A percentile compares a stretch with the other conserved stretches of the same genome.
Evolutionary conservation across 1,140 invertebrate species (phyloP).

Genomic region (Drosophila serrata): DNA sequence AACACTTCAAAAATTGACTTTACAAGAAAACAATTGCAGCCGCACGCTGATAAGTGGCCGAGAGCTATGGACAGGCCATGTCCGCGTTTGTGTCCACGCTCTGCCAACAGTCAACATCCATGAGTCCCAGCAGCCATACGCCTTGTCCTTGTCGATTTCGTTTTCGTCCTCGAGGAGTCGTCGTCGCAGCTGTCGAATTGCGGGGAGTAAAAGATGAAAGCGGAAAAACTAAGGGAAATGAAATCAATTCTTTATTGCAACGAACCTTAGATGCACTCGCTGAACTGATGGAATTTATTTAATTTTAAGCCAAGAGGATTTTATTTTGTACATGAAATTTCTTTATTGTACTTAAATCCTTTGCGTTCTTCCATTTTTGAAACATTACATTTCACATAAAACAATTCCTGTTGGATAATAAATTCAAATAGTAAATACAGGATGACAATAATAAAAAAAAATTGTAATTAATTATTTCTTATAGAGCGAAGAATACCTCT

Average conservation of each 20-base stretch:
- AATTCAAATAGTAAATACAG: no score
- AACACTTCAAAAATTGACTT: conserved; percentile 82
- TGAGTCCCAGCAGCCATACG: conserved; percentile 3
- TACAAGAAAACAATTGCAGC: conserved; percentile 82
- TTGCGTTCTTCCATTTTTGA: no score
- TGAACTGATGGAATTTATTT: conserved; percentile 13
- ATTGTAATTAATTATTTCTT: no score
- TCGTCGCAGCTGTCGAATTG: conserved; percentile 48
- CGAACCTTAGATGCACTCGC: conserved; percentile 54
- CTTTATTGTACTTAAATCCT: no score
- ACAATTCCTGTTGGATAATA: no score
- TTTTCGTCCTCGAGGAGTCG: conserved; percentile 33
- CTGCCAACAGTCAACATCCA: conserved; percentile 27
- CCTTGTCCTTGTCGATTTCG: conserved; percentile 27
- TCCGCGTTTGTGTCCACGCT: conserved; percentile 43
- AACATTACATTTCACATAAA: neutral
- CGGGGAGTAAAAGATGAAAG: conserved; percentile 20
- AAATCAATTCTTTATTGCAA: conserved; percentile 18
- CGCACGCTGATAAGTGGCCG: conserved; percentile 72
- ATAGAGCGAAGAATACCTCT: no score
- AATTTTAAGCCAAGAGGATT: neutral
- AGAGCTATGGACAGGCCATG: conserved; percentile 60
- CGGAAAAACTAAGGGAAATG: conserved; percentile 33
- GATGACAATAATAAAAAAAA: no score
- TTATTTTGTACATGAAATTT: neutral